A percentile compares a stretch with the other conserved stretches of the same genome.
Evolutionary conservation across 2,888 invertebrate genomes (phyloP).

Genomic region (Euplagia quadripunctaria): DNA sequence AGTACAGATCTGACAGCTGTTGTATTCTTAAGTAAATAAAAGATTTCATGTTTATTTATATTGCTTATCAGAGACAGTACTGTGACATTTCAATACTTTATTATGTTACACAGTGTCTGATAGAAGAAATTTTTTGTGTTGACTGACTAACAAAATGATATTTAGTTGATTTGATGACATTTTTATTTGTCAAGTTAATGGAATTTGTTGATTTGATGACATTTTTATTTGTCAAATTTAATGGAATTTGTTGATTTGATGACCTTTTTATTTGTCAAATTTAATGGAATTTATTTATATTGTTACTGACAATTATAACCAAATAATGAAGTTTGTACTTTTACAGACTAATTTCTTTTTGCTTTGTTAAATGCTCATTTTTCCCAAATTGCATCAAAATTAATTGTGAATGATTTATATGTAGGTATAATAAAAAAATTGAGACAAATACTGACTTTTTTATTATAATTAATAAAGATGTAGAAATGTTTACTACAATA

Average conservation of each 20-base stretch:
- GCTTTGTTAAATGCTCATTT: background rate
- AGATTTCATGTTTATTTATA: slow-evolving; percentile 30
- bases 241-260: background rate
- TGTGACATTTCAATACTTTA: no score
- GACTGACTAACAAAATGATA: slow-evolving; percentile 34
- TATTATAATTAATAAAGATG: slow-evolving; percentile 12
- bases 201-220: background rate
- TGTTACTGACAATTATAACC: background rate
- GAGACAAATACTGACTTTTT: slow-evolving; percentile 31
- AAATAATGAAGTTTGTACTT: no score
- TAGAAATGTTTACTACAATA: no score
- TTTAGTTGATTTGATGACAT: background rate
- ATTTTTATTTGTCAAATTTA: background rate
- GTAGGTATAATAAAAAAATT: slow-evolving; percentile 27
- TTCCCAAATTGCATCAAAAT: slow-evolving; percentile 17
- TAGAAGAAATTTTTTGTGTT: background rate
- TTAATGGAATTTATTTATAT: background rate
- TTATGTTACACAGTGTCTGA: no score
- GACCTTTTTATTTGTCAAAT: background rate
- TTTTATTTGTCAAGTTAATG: background rate
- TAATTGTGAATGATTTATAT: slow-evolving; percentile 18
- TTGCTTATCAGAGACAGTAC: background rate
- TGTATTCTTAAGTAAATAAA: slow-evolving; percentile 36
- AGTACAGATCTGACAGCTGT: slow-evolving; percentile 50
- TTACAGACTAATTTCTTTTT: no score